Percentiles rank a stretch among this genome's conserved stretches.
phyloP scores from a whole-genome alignment of 2,113 vertebrate species.

The Mesocricetus auratus region DNA sequence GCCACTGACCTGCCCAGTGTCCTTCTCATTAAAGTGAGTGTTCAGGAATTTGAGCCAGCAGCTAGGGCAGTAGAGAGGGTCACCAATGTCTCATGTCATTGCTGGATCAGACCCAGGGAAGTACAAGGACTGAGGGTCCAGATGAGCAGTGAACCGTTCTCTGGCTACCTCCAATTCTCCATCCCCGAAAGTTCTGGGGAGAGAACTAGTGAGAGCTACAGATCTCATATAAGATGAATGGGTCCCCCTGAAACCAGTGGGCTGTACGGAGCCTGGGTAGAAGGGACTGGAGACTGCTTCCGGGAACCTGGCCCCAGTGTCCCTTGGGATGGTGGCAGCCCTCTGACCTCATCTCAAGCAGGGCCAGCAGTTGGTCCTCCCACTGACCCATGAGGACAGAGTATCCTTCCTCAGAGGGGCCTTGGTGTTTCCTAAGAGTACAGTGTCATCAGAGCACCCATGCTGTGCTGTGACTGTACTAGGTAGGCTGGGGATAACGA shows the following conservation, averaged over 20 bases:
- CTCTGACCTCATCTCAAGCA: background rate
- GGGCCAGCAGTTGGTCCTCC: too few species aligned
- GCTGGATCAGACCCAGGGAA: fast-evolving
- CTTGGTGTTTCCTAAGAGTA: background rate
- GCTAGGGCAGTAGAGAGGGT: fast-evolving
- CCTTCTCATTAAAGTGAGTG: background rate
- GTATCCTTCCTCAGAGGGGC: background rate
- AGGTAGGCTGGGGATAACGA: background rate
- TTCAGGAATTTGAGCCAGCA: fast-evolving
- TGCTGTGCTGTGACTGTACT: fast-evolving
- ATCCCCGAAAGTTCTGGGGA: background rate
- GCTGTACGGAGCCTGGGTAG: background rate
- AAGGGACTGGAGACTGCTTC: background rate
- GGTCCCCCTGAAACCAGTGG: too few species aligned
- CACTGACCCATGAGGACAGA: fast-evolving
- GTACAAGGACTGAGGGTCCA: background rate
- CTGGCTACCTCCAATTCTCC: background rate
- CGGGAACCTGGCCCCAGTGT: too few species aligned
- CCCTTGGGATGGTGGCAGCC: background rate
- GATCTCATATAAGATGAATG: background rate
- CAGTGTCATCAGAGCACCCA: fast-evolving
- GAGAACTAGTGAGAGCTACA: background rate
- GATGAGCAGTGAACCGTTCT: background rate
- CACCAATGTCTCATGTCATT: fast-evolving
- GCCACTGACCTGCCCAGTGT: fast-evolving